These are phyloP conservation scores for Bombus pyrosoma DNA, from an alignment of 1,140 invertebrate species.

Conservation along the genomic window DNA sequence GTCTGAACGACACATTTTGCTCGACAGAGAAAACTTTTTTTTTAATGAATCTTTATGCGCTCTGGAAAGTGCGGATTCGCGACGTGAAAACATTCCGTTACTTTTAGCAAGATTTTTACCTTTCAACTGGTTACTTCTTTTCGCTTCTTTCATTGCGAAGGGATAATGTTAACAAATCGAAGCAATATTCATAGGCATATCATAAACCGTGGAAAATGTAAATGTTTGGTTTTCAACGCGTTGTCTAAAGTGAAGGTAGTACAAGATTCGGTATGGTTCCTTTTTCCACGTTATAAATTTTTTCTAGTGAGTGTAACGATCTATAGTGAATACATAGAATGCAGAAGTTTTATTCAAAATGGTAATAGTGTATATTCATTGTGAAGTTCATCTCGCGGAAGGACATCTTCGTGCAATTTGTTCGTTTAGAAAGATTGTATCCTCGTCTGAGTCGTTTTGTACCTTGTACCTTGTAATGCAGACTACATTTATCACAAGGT, in stretches of 20 bases:
- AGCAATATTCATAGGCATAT: no score
- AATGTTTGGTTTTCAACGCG: background rate
- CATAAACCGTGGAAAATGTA: no score
- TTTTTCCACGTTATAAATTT: background rate
- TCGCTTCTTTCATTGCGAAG: background rate
- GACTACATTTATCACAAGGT: background rate
- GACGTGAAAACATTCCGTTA: no score
- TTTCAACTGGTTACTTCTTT: background rate
- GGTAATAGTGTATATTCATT: background rate
- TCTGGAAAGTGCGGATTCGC: background rate
- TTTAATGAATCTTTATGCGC: slow-evolving; percentile 5
- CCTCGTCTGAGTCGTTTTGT: background rate
- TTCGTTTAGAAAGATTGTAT: background rate
- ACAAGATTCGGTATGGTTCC: background rate
- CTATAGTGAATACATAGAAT: background rate
- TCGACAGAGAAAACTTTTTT: background rate
- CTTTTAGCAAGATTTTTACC: background rate
- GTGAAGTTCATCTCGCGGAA: background rate
- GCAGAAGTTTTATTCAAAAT: background rate
- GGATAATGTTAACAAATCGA: no score
- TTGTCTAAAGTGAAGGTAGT: background rate
- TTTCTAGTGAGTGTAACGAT: background rate
- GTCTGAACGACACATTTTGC: slow-evolving; percentile 2
- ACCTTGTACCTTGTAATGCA: background rate
- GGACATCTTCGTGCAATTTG: background rate